phyloP scores from a whole-genome alignment of 2,113 vertebrate genomes.

The Datnioides undecimradiatus region DNA sequence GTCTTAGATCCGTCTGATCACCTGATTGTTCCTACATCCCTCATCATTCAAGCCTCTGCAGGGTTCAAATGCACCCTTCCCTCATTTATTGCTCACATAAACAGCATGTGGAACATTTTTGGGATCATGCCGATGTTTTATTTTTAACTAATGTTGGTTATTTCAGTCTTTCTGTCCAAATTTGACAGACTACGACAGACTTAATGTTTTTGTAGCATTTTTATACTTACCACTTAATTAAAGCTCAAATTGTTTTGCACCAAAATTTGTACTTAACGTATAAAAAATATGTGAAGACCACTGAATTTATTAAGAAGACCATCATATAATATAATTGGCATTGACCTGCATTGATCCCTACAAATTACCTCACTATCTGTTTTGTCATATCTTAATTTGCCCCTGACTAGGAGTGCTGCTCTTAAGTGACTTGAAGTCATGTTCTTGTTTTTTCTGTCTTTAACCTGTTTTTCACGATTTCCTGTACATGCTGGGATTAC shows the following conservation, averaged over 20 bases:
- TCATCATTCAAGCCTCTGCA: not conserved
- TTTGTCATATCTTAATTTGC: too few species aligned
- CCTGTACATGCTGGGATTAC: constrained; percentile 6
- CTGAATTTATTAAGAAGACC: not conserved
- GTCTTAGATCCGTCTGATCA: constrained; percentile 15
- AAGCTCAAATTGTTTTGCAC: not conserved
- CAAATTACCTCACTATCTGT: not conserved
- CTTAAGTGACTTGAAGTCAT: not conserved
- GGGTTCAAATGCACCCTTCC: not conserved
- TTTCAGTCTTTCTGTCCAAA: not conserved
- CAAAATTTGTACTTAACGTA: not conserved
- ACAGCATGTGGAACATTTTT: not conserved
- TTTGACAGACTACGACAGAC: not conserved
- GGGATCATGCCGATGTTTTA: not conserved
- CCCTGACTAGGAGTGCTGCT: not conserved
- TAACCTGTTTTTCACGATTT: not conserved
- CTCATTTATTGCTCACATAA: not conserved
- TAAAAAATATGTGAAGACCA: not conserved
- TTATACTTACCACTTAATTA: not conserved
- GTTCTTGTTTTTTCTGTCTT: not conserved
- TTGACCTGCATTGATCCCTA: not conserved
- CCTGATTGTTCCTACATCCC: not conserved
- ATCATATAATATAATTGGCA: not conserved
- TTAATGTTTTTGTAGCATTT: not conserved
- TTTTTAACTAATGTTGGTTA: not conserved